A percentile compares a stretch with the other conserved stretches of the same genome.
Evolutionary conservation across 2,888 invertebrate species (phyloP).

Genomic region (Autographa gamma): DNA sequence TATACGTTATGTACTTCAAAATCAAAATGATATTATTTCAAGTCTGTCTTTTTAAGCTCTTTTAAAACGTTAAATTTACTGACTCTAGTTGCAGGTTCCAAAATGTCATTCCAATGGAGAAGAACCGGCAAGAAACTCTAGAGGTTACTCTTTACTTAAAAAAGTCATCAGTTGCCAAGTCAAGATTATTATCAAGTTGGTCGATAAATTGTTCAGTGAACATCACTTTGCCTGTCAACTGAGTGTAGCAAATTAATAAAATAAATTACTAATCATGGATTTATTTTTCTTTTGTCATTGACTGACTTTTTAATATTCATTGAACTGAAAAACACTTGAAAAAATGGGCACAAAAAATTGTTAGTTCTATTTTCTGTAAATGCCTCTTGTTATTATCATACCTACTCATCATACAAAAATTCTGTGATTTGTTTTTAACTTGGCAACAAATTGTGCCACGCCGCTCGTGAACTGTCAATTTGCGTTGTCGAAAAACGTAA

Average conservation of each 20-base stretch:
- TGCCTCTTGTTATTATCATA: neutral
- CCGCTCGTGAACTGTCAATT: constrained; percentile 76
- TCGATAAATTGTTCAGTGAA: neutral
- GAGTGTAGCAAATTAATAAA: neutral
- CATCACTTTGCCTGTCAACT: neutral
- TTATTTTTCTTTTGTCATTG: neutral
- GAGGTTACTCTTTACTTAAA: no score
- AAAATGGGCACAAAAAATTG: no score
- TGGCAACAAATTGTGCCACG: constrained; percentile 77
- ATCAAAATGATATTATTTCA: no score
- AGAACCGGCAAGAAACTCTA: no score
- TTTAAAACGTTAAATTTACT: no score
- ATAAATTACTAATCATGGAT: neutral
- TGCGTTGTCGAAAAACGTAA: constrained; percentile 64
- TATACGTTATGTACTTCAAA: no score
- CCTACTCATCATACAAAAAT: neutral
- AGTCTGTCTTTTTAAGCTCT: no score
- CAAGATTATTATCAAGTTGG: neutral
- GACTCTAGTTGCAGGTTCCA: no score
- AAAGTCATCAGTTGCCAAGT: neutral
- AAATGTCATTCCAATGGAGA: no score
- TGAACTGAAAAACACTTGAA: no score
- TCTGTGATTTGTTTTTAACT: constrained; percentile 8
- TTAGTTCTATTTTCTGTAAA: neutral
- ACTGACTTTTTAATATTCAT: no score